These are phyloP conservation scores for Dynastes grantii DNA, from an alignment of 2,888 invertebrate genomes.

Conservation along the genomic window DNA sequence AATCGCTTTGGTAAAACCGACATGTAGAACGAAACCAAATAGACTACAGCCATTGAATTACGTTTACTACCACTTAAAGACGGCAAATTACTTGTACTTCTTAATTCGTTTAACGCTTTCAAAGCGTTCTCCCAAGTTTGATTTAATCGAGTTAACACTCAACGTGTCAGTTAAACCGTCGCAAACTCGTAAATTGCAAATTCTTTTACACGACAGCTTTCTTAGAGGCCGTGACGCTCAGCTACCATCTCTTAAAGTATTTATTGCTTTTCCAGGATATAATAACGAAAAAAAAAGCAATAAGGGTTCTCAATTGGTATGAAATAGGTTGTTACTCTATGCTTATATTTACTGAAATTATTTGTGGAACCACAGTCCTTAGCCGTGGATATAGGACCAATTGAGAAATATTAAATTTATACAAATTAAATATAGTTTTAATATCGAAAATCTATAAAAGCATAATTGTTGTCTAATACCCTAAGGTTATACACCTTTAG, in stretches of 20 bases:
- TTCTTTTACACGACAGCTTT: not conserved
- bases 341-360: too few relatives aligned
- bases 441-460: too few relatives aligned
- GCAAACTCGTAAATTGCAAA: conserved; percentile 3
- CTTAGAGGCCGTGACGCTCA: not conserved
- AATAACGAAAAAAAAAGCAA: not conserved
- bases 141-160: conserved; percentile 5
- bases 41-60: not conserved
- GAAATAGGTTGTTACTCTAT: too few relatives aligned
- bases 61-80: not conserved
- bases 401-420: too few relatives aligned
- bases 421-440: too few relatives aligned
- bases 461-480: too few relatives aligned
- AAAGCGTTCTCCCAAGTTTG: not conserved
- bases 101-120: not conserved
- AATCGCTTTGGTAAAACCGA: not conserved
- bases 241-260: not conserved
- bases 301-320: too few relatives aligned
- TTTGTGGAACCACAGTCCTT: too few relatives aligned
- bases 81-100: not conserved
- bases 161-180: not conserved
- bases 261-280: not conserved
- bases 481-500: too few relatives aligned
- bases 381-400: too few relatives aligned
- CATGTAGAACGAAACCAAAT: not conserved